phyloP scores from a whole-genome alignment of 2,888 invertebrate species.

The Magallana nippona region DNA sequence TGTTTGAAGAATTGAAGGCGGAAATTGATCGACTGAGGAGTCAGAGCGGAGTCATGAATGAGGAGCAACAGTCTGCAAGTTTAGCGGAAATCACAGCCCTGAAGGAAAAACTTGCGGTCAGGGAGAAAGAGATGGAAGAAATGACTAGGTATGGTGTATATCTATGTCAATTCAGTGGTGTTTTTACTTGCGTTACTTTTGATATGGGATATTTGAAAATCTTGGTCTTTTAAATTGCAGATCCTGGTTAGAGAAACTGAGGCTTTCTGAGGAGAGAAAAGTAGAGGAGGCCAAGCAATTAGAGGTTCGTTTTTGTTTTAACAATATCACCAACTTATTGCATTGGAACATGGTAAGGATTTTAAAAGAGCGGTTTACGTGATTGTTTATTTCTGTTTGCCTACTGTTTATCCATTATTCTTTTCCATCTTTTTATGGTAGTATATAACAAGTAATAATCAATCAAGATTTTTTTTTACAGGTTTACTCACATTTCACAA shows the following conservation, averaged over 20 bases:
- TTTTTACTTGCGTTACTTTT: no score
- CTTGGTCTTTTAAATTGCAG: slow-evolving; percentile 70
- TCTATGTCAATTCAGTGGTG: neutral
- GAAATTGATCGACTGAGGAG: slow-evolving; percentile 86
- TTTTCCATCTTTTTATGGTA: no score
- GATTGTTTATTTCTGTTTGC: no score
- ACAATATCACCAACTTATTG: neutral
- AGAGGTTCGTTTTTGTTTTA: slow-evolving; percentile 78
- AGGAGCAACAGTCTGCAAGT: slow-evolving; percentile 74
- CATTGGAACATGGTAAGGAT: no score
- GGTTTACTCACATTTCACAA: no score
- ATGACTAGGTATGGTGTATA: slow-evolving; percentile 81
- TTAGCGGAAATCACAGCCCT: slow-evolving; percentile 83
- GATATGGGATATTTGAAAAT: no score
- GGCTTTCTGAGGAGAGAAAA: slow-evolving; percentile 81
- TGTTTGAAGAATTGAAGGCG: slow-evolving; percentile 70
- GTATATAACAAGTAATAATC: no score
- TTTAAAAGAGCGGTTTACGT: no score
- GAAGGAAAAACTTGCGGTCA: slow-evolving; percentile 83
- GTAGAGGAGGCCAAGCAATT: slow-evolving; percentile 82
- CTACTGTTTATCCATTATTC: no score
- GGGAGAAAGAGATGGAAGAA: slow-evolving; percentile 84
- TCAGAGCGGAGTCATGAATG: slow-evolving; percentile 72
- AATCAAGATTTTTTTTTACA: no score
- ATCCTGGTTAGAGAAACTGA: slow-evolving; percentile 81